phyloP scores from a whole-genome alignment of 2,113 vertebrate species.

The Columba livia region DNA sequence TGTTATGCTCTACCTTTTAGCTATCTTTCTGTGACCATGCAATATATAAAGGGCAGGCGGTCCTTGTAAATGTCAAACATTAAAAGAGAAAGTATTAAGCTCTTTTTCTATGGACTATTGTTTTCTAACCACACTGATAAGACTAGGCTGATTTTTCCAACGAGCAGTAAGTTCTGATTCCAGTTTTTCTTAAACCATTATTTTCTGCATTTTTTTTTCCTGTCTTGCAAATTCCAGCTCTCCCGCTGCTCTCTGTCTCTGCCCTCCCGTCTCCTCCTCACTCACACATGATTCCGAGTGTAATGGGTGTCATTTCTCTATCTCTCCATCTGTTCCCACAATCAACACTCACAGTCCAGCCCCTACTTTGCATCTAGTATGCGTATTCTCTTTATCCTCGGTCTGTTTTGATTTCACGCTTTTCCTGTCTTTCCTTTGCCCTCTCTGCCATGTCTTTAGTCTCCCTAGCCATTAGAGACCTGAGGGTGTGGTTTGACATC shows the following conservation, averaged over 20 bases:
- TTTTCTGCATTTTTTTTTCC: not conserved
- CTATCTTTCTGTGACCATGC: not conserved
- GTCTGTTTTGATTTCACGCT: slow-evolving; percentile 25
- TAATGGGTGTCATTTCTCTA: slow-evolving; percentile 52
- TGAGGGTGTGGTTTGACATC: not conserved
- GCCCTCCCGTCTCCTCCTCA: not conserved
- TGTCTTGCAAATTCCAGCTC: not conserved
- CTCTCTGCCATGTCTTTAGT: not conserved
- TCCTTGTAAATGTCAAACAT: not conserved
- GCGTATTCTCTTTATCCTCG: slow-evolving; percentile 7
- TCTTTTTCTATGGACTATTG: not conserved
- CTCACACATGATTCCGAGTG: not conserved
- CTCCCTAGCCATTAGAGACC: not conserved
- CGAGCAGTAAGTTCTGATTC: not conserved
- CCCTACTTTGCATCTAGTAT: slow-evolving; percentile 55
- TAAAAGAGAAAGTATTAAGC: not conserved
- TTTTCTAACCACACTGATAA: not conserved
- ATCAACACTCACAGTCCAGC: slow-evolving; percentile 37
- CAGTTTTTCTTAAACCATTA: not conserved
- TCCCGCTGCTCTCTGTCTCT: not conserved
- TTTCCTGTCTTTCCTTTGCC: slow-evolving; percentile 51
- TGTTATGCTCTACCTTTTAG: not conserved
- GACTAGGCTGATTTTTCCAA: not conserved
- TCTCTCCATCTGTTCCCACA: slow-evolving; percentile 66
- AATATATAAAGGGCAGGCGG: not conserved